A percentile compares a stretch with the other conserved stretches of the same genome.
These are phyloP conservation scores for Chelon labrosus DNA, from an alignment of 2,797 vertebrate species.

Conservation along the genomic window DNA sequence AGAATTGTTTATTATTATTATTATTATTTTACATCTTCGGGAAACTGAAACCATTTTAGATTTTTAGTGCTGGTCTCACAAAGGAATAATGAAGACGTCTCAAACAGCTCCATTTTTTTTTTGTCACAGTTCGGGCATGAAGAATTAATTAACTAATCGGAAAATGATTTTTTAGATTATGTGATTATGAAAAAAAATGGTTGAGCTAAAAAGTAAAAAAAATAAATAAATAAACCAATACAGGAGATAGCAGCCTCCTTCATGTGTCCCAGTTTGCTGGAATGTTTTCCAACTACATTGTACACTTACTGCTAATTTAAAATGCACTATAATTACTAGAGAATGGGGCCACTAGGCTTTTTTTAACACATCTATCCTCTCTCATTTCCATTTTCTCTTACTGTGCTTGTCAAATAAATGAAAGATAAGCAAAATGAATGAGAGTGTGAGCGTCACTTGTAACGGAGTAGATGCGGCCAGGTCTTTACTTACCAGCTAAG, in stretches of 20 bases:
- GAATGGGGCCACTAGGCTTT: slow-evolving; percentile 20
- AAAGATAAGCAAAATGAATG: slow-evolving; percentile 49
- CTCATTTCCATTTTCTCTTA: slow-evolving; percentile 41
- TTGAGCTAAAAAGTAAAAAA: neutral
- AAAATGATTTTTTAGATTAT: neutral
- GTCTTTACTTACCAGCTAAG: slow-evolving; percentile 39
- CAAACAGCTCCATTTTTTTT: neutral
- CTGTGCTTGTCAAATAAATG: slow-evolving; percentile 41
- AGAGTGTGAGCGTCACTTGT: slow-evolving; percentile 23
- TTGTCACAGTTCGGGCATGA: no score
- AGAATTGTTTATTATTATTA: no score
- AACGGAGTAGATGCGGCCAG: slow-evolving; percentile 39
- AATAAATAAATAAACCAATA: slow-evolving; percentile 1
- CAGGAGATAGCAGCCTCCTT: neutral
- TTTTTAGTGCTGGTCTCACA: slow-evolving; percentile 1
- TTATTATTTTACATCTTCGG: slow-evolving; percentile 1
- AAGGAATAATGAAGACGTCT: slow-evolving; percentile 4
- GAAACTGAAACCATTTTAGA: slow-evolving; percentile 33
- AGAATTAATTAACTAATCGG: neutral
- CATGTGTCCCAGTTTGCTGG: neutral
- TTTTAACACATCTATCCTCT: slow-evolving; percentile 7
- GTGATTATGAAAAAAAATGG: neutral
- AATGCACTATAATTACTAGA: slow-evolving; percentile 24
- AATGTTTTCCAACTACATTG: slow-evolving; percentile 6
- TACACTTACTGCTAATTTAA: slow-evolving; percentile 31